phyloP scores from a whole-genome alignment of 2,797 vertebrate genomes.

The Vultur gryphus region DNA sequence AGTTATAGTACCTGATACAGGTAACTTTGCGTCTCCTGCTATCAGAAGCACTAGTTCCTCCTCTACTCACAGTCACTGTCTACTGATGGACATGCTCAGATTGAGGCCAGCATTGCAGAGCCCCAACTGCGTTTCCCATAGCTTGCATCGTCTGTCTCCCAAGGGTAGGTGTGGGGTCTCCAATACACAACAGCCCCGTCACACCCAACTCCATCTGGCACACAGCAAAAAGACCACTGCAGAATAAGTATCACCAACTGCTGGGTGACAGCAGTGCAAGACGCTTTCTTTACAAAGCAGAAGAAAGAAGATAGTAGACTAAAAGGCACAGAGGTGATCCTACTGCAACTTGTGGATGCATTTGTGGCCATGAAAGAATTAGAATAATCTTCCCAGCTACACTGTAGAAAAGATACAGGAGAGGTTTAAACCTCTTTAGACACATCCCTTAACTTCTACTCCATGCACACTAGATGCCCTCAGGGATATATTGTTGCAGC shows the following conservation, averaged over 20 bases:
- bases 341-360: neutral
- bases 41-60: neutral
- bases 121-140: rapidly evolving
- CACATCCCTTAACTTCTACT: neutral
- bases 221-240: too few species aligned
- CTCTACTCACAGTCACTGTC: neutral
- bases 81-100: neutral
- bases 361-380: neutral
- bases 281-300: neutral
- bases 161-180: neutral
- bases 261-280: neutral
- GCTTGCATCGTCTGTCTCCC: rapidly evolving
- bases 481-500: neutral
- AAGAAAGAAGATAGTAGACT: neutral
- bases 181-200: rapidly evolving
- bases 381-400: neutral
- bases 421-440: neutral
- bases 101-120: neutral
- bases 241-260: neutral
- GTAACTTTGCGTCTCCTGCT: too few species aligned
- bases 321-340: neutral
- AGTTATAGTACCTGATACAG: rapidly evolving
- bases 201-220: neutral
- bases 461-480: neutral
- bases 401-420: neutral